Percentiles rank a stretch among this genome's conserved stretches.
These are phyloP conservation scores for Archaeoteleia sp. DNA, from an alignment of 2,888 invertebrate species.

Conservation along the genomic window DNA sequence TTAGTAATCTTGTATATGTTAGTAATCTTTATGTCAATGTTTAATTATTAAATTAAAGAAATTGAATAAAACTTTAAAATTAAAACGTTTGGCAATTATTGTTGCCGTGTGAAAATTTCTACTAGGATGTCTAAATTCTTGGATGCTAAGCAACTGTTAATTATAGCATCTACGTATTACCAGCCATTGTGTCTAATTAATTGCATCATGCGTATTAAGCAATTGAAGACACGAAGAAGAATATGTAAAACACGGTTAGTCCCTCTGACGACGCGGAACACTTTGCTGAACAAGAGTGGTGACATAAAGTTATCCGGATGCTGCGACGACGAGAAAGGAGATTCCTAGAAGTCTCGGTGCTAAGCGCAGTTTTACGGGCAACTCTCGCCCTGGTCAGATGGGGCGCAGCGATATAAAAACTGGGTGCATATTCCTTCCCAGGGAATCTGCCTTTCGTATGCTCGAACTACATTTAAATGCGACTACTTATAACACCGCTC, in stretches of 20 bases:
- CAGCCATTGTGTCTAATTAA: too few species aligned
- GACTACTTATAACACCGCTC: constrained; percentile 12
- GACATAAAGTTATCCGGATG: constrained; percentile 59
- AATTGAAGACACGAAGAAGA: too few species aligned
- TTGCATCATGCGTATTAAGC: too few species aligned
- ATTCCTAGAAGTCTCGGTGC: constrained; percentile 61
- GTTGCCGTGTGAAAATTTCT: too few species aligned
- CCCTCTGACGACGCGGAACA: constrained; percentile 17
- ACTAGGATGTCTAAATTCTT: too few species aligned
- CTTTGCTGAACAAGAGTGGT: constrained; percentile 45
- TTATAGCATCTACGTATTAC: too few species aligned
- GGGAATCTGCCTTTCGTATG: constrained; percentile 32
- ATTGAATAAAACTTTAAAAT: too few species aligned
- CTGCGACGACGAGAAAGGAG: constrained; percentile 48
- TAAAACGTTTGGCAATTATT: too few species aligned
- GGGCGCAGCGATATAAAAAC: constrained; percentile 61
- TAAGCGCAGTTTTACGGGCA: constrained; percentile 55
- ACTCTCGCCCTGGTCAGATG: constrained; percentile 56
- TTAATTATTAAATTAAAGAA: too few species aligned
- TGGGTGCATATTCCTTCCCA: constrained; percentile 55
- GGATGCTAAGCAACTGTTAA: too few species aligned
- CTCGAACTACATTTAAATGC: constrained; percentile 37
- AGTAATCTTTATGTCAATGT: too few species aligned
- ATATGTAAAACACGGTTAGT: constrained; percentile 20
- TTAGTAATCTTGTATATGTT: too few species aligned